Evolutionary conservation across 1,140 invertebrate species (phyloP), one percentile per base, ranked within the genome.

Genomic region (Apis cerana): DNA sequence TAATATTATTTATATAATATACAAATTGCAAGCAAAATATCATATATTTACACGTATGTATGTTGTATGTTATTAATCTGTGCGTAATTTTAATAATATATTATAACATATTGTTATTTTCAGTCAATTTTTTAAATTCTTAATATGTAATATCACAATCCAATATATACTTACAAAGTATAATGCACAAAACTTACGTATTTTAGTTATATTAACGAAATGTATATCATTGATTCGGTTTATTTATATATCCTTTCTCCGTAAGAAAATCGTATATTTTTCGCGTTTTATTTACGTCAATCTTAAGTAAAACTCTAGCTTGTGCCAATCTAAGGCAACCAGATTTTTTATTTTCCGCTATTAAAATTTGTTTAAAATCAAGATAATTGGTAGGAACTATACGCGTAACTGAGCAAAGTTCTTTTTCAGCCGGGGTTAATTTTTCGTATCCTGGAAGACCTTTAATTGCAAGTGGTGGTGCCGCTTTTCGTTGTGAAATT

Each of bases 261-360:
- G 97, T 90, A 7, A 98, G 94, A 93, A 97, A 97, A 93, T 98
- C 97, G 94, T 97, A 98, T 65, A 98, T 95, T 92, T 97, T 97
- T 76, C 97, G 95, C 5, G 98, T 99, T 94, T 98, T 98, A 93
- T 99, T 99, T 1, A 99, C 98, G 95, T 98, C 98, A 82, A 98
- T 98, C 93, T 98, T 98, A 17, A 98, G 95, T 12, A 98, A 94
- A 54, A 95, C 95, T 67, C 98, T 94, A 0, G 98, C 98, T 91
- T 98, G 97, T 27, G 97, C 95, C 43, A 99, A 94, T 81, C 96
- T 95, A 13, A 99, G 92, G 85, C 94, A 95, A 4, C 96, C 97
- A 72, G 95, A 94, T 89, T 97, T 97, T 77, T 96, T 95, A 92
- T 97, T 97, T 90, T 98, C 97, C 2, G 94, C 91, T 43, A 97